phyloP scores from a whole-genome alignment of 2,888 invertebrate species.

The Endomychus coccineus region DNA sequence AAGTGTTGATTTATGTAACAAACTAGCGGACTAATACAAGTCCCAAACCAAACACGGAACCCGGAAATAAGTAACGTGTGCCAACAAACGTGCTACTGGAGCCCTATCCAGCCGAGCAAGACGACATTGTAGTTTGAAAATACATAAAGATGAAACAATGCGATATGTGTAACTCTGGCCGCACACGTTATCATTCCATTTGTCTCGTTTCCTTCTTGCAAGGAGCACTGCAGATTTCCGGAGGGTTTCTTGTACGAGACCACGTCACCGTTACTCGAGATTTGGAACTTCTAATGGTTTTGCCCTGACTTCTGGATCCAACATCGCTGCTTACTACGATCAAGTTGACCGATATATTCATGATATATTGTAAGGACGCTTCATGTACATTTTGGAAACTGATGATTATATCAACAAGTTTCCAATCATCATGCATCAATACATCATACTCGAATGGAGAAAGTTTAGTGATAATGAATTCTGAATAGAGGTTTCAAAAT shows the following conservation, averaged over 20 bases:
- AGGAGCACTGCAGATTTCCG: slow-evolving; percentile 28
- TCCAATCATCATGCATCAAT: no score
- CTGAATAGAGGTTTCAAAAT: no score
- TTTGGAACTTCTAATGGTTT: slow-evolving; percentile 1
- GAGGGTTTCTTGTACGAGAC: slow-evolving; percentile 25
- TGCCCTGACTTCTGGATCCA: neutral
- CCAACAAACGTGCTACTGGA: slow-evolving; percentile 34
- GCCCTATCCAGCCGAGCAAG: slow-evolving; percentile 4
- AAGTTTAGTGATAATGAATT: no score
- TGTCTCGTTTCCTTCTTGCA: slow-evolving; percentile 35
- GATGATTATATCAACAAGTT: no score
- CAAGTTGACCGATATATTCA: neutral
- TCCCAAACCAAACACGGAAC: slow-evolving; percentile 24
- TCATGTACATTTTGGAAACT: no score
- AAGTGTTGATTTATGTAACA: slow-evolving; percentile 1
- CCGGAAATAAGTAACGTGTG: slow-evolving; percentile 42
- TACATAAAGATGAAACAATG: slow-evolving; percentile 41
- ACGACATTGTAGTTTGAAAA: slow-evolving; percentile 34
- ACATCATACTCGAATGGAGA: no score
- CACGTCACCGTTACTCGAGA: no score
- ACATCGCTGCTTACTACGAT: neutral
- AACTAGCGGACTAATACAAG: slow-evolving; percentile 5
- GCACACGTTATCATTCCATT: slow-evolving; percentile 38
- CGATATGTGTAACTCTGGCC: slow-evolving; percentile 36
- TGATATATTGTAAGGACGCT: no score